phyloP scores from a whole-genome alignment of 2,888 invertebrate species.

The Epirrhoe tristata region DNA sequence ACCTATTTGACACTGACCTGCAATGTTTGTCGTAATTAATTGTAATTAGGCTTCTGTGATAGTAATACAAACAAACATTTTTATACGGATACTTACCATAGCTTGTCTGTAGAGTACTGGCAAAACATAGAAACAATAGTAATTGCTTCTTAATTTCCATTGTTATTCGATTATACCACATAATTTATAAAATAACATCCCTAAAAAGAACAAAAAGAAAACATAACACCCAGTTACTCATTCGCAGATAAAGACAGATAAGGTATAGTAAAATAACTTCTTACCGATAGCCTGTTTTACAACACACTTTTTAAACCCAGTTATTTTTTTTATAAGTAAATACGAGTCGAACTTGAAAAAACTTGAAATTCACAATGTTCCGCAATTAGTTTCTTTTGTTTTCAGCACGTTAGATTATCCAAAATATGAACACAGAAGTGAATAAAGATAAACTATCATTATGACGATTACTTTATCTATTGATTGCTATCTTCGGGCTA shows the following conservation, averaged over 20 bases:
- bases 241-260: not conserved
- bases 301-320: not conserved
- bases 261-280: not conserved
- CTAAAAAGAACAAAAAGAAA: constrained; percentile 39
- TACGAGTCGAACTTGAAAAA: not conserved
- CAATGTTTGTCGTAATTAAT: constrained; percentile 30
- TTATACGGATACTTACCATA: constrained; percentile 50
- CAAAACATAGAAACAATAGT: constrained; percentile 42
- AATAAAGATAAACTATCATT: constrained; percentile 54
- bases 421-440: constrained; percentile 58
- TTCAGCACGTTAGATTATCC: constrained; percentile 51
- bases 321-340: no score
- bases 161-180: constrained; percentile 26
- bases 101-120: constrained; percentile 41
- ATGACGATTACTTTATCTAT: constrained; percentile 64
- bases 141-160: constrained; percentile 44
- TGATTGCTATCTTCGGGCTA: constrained; percentile 74
- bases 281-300: constrained; percentile 17
- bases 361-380: not conserved
- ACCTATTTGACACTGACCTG: constrained; percentile 64
- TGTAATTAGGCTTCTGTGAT: not conserved
- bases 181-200: constrained; percentile 42
- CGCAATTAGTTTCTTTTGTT: constrained; percentile 2
- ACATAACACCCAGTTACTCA: not conserved
- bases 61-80: not conserved